These are phyloP conservation scores for Apotomis capreana DNA, from an alignment of 2,888 invertebrate genomes.

Conservation along the genomic window DNA sequence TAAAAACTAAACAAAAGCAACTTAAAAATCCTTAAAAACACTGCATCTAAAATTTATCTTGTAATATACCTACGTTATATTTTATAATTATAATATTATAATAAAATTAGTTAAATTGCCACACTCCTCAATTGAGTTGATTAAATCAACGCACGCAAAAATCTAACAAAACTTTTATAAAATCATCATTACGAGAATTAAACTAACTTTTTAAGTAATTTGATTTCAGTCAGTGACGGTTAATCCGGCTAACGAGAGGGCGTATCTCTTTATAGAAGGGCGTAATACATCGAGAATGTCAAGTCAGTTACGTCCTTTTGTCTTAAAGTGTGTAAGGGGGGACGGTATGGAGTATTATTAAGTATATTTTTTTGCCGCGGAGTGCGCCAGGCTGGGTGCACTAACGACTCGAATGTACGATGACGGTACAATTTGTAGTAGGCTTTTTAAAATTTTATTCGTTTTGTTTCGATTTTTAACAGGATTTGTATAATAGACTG, in stretches of 20 bases:
- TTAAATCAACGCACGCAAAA: neutral
- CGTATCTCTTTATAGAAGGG: neutral
- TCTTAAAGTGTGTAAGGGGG: neutral
- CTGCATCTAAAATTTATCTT: too few species aligned
- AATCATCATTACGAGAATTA: constrained; percentile 8
- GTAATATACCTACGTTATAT: too few species aligned
- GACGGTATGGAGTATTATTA: neutral
- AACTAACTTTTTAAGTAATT: constrained; percentile 25
- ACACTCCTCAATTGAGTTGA: neutral
- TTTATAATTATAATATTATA: neutral
- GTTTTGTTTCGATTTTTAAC: too few species aligned
- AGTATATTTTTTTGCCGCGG: neutral
- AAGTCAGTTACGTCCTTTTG: neutral
- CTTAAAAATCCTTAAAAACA: too few species aligned
- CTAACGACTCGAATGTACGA: neutral
- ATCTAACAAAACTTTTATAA: constrained; percentile 5
- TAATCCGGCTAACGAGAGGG: constrained; percentile 9
- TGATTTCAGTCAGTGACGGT: constrained; percentile 5
- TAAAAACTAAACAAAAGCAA: too few species aligned
- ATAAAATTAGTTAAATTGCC: neutral
- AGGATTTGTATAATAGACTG: too few species aligned
- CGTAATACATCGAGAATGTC: neutral
- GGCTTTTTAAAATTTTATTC: neutral
- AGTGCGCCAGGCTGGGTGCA: neutral
- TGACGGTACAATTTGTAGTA: neutral